Conservation (phyloP, 2,888 invertebrate species). For the Clunio marinus region DNA sequence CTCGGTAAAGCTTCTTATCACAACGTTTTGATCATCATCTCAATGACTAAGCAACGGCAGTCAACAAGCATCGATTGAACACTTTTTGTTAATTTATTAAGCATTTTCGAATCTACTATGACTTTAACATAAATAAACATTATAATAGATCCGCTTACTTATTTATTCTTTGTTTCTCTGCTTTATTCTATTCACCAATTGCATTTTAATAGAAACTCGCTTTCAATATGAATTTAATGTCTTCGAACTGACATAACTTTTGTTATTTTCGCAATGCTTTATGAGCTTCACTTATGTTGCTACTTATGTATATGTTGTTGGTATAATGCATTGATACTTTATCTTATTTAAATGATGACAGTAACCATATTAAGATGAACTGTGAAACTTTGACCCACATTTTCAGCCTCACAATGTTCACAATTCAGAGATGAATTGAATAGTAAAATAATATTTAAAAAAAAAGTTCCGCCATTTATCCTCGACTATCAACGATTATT, state of each 20-base stretch:
- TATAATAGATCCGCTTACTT: constrained; percentile 36
- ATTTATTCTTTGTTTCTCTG: constrained; percentile 28
- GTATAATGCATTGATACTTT: neutral
- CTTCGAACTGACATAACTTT: constrained; percentile 28
- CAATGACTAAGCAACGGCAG: neutral
- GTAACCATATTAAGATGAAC: too few species aligned
- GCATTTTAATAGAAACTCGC: neutral
- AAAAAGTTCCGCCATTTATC: neutral
- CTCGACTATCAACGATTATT: neutral
- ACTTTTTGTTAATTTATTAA: constrained; percentile 36
- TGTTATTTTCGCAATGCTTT: constrained; percentile 2
- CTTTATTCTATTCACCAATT: neutral
- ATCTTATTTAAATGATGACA: too few species aligned
- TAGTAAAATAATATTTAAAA: too few species aligned
- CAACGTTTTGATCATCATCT: neutral
- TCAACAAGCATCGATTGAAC: constrained; percentile 28
- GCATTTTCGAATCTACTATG: constrained; percentile 23
- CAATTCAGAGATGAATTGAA: neutral
- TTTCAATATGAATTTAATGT: neutral
- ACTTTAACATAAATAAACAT: constrained; percentile 33
- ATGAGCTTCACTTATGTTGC: neutral
- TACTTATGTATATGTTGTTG: too few species aligned
- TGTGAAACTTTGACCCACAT: constrained; percentile 15
- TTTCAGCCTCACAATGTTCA: neutral
- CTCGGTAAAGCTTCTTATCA: constrained; percentile 23